Evolutionary conservation across 2,888 invertebrate species (phyloP).

Genomic region (Margaritifera margaritifera): DNA sequence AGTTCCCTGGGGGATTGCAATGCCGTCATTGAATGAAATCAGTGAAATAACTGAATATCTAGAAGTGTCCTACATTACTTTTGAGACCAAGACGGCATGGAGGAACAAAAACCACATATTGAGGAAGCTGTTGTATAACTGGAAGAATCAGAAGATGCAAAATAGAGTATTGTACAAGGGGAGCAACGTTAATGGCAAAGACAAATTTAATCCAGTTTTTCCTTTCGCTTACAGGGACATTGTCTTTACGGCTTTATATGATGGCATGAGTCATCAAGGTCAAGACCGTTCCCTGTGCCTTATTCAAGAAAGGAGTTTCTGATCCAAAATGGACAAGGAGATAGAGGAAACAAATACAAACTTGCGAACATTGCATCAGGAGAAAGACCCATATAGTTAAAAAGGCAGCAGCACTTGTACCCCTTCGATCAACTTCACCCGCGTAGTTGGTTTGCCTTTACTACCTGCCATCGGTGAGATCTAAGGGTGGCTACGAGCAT

Average conservation of each 20-base stretch:
- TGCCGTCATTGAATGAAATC: background rate
- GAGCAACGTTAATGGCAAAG: background rate
- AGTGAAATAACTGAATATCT: background rate
- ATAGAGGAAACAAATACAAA: conserved; percentile 1
- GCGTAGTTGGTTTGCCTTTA: conserved; percentile 3
- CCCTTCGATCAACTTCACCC: background rate
- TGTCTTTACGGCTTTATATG: conserved; percentile 14
- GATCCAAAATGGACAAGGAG: conserved; percentile 18
- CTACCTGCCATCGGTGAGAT: conserved; percentile 4
- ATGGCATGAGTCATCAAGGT: conserved; percentile 10
- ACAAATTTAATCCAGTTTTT: background rate
- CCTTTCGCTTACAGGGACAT: background rate
- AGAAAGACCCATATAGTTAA: conserved; percentile 1
- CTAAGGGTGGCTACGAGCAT: conserved; percentile 1
- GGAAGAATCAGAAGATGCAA: background rate
- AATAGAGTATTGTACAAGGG: background rate
- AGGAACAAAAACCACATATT: background rate
- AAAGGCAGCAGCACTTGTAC: background rate
- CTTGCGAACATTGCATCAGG: conserved; percentile 6
- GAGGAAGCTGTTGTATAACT: background rate
- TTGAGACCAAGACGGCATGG: background rate
- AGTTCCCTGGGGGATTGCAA: background rate
- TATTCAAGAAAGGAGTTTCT: conserved; percentile 7
- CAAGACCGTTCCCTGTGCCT: conserved; percentile 20
- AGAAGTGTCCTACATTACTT: no score